Base-by-base conservation (phyloP, 2,888 invertebrate genomes). In the Hydrotaea cyrtoneurina region DNA sequence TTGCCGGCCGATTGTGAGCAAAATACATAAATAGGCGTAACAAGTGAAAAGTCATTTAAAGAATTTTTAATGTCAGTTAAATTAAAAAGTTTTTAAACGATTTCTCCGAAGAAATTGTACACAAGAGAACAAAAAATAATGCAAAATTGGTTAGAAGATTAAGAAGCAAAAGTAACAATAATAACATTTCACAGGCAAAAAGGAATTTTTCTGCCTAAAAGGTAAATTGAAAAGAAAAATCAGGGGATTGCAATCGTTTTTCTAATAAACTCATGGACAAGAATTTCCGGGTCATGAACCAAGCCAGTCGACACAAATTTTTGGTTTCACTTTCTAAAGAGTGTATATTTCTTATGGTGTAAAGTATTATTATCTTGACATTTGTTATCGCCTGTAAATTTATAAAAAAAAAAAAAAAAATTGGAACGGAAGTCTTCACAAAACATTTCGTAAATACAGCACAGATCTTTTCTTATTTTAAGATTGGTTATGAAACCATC, bases 21-120 rank as follows among this genome's bases (percentile, higher is more conserved):
- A 59, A 31, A 64, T 71, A 75, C 78, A 75, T 71, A 80, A 84
- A 78, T 74, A 75, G 75, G 83, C 78, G 80, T 75, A 74, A 80
- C 53, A 78, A 69, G 80, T 78, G 23, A 84, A 84, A 84, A 84
- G 74, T 80, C 46, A 75, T 80, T 84, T 75, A 31, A 75, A 78
- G 71, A 78, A 75, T 78, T 76, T 78, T 83, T 73, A 79, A 77
- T 80, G 74, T 50, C 64, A 78, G 78, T 75, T 71, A 64, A 78
- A 84, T 84, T 78, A 80, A 80, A 78, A 80, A 81, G 71, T 78
- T 83, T 73, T 73, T 43, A 46, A 73, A 80, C 50, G 46, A 71
- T 62, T 77, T 74, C 59, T 11, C 23, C 2, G 17, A 57, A 66
- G 31, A 19, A 26, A 39, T 8, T 11, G 73, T 62, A 19, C 50